These are phyloP conservation scores for Microtus pennsylvanicus DNA, from an alignment of 2,113 vertebrate species.

Conservation along the genomic window DNA sequence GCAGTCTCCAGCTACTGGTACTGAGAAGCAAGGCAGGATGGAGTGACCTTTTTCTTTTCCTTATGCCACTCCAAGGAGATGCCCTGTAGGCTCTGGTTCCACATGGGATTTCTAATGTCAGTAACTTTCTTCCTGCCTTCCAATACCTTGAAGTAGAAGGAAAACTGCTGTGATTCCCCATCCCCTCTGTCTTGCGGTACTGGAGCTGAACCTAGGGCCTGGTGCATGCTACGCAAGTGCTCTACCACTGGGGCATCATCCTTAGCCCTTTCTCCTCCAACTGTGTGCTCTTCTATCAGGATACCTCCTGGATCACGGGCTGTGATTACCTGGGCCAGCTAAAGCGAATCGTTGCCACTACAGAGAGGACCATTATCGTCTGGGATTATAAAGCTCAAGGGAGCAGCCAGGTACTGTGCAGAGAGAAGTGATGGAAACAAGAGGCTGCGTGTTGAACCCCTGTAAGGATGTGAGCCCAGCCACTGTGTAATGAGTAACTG, in stretches of 20 bases:
- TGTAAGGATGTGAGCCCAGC: background rate
- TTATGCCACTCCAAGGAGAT: background rate
- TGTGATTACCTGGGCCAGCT: conserved; percentile 86
- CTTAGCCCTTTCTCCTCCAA: background rate
- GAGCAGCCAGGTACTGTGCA: conserved; percentile 79
- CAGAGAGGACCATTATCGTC: conserved; percentile 86
- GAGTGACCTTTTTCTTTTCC: background rate
- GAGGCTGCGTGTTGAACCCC: background rate
- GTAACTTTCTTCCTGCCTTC: background rate
- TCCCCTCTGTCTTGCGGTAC: background rate
- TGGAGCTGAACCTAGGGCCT: background rate
- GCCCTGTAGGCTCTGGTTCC: background rate
- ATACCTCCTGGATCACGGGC: conserved; percentile 85
- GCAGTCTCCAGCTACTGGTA: background rate
- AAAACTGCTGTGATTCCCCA: background rate
- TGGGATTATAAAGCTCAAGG: conserved; percentile 88
- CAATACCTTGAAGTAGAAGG: background rate
- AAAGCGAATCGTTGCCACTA: conserved; percentile 84
- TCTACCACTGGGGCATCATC: background rate
- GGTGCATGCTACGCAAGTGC: background rate
- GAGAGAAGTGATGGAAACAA: background rate
- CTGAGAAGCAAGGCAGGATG: background rate
- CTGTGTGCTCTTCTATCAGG: conserved; percentile 79
- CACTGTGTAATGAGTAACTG: background rate
- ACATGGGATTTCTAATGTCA: background rate